Evolutionary conservation across 2,797 vertebrate species (phyloP), one percentile per base, ranked within the genome.

Genomic region (Takifugu ocellatus): DNA sequence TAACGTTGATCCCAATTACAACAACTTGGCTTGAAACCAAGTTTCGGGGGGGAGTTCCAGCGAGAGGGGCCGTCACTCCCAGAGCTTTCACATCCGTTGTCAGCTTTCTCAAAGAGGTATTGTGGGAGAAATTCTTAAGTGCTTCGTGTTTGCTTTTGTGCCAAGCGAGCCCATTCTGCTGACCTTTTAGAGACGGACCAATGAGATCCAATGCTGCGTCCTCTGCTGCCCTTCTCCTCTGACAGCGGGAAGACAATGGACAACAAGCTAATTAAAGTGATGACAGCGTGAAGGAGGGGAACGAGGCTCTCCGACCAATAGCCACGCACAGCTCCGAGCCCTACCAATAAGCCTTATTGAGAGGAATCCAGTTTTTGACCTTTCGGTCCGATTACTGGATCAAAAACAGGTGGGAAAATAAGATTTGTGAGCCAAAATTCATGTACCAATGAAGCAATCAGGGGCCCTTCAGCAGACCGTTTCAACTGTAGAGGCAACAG

Each of bases 251-350:
- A 39, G 45, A 88, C 80, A 85, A 87, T 70, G 66, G 71, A 49
- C 59, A 72, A 79, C 83, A 72, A 80, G 80, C 74, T 79, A 83
- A 88, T 85, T 87, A 84, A 80, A 80, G 16, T 53, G 60, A 75
- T 55, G 71, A 71, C 62, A 50, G 58, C 50, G 25, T 31, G 66
- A 46, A 51, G 52, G 29, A 56, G 67, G 48, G 58, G 36, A 31
- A 11, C 5, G 25, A 14, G 17, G 26, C 24, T 29, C 26, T 51
- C 54, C 51, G 33, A 52, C 48, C 58, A 6, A 11, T 9, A 46
- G 51, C 24, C n/a, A 33, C 31, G 6, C 16, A 1, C 9, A 49
- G 24, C 16, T n/a, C 33, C 21, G 14, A 33, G 27, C 15, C 49
- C 5, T 6, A 44, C 17, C 1, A 11, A 39, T 3, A 39, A 39